Percentiles rank a stretch among this genome's conserved stretches.
These are phyloP conservation scores for Steinernema carpocapsae DNA, from an alignment of 2,888 invertebrate genomes.

Conservation along the genomic window DNA sequence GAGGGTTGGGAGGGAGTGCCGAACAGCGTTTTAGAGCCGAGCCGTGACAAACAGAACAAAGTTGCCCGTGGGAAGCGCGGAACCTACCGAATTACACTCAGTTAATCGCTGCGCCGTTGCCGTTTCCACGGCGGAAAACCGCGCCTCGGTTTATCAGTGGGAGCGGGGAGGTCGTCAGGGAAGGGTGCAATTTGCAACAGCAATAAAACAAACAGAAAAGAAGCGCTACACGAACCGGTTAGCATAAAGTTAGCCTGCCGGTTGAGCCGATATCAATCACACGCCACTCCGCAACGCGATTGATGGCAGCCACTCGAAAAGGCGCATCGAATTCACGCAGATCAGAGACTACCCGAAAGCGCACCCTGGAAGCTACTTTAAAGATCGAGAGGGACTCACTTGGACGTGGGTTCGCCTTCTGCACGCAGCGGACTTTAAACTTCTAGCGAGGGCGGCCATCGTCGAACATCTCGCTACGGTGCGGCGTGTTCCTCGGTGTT, in stretches of 20 bases:
- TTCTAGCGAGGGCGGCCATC: not conserved
- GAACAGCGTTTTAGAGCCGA: too few relatives aligned
- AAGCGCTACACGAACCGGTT: constrained; percentile 30
- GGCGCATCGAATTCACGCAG: not conserved
- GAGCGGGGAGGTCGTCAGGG: not conserved
- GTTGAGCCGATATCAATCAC: constrained; percentile 22
- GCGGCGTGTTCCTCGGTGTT: not conserved
- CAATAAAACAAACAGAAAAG: constrained; percentile 34
- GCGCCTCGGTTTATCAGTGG: too few relatives aligned
- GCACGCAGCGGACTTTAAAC: constrained; percentile 7
- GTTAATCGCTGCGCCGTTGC: not conserved
- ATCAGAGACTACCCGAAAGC: not conserved
- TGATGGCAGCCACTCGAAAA: constrained; percentile 21
- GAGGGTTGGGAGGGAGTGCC: constrained; percentile 12
- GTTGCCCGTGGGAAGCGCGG: constrained; percentile 23
- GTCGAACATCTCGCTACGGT: too few relatives aligned
- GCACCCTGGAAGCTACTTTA: not conserved
- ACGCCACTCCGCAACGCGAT: constrained; percentile 4
- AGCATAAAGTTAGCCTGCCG: constrained; percentile 26
- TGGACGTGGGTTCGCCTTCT: not conserved
- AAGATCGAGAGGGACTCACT: constrained; percentile 20
- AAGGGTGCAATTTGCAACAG: not conserved
- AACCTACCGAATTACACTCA: constrained; percentile 28
- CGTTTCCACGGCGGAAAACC: not conserved
- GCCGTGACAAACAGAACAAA: not conserved